Conservation (phyloP, 2,888 invertebrate genomes). For the Sclerodermus sp. region DNA sequence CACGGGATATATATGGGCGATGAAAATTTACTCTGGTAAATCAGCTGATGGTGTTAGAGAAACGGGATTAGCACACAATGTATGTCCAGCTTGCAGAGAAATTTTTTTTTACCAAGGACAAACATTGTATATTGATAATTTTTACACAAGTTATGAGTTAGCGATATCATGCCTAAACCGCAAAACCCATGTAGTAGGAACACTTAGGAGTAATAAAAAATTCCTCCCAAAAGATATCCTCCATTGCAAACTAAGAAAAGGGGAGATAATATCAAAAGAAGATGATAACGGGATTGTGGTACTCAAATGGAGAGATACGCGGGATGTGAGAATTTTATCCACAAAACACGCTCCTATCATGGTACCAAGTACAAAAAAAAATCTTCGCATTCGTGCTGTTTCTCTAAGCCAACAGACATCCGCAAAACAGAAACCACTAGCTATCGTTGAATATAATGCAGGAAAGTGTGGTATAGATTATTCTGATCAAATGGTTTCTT, state of each 20-base stretch:
- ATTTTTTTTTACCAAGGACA: slow-evolving; percentile 10
- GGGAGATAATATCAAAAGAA: slow-evolving; percentile 35
- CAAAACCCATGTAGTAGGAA: slow-evolving; percentile 33
- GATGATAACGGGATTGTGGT: slow-evolving; percentile 41
- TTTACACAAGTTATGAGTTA: slow-evolving; percentile 31
- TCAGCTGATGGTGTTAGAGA: slow-evolving; percentile 10
- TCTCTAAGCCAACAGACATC: slow-evolving; percentile 10
- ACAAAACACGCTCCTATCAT: slow-evolving; percentile 41
- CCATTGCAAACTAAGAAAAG: slow-evolving; percentile 25
- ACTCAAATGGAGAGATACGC: slow-evolving; percentile 41
- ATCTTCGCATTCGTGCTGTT: slow-evolving; percentile 12
- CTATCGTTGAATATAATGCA: slow-evolving; percentile 9
- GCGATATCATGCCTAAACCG: slow-evolving; percentile 11
- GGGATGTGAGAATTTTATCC: slow-evolving; percentile 40
- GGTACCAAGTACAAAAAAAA: slow-evolving; percentile 13
- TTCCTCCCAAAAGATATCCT: slow-evolving; percentile 28
- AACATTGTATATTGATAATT: slow-evolving; percentile 17
- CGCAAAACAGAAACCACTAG: slow-evolving; percentile 12
- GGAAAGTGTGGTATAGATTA: slow-evolving; percentile 13
- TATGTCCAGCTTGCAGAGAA: slow-evolving; percentile 12
- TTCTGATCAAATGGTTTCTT: slow-evolving; percentile 14
- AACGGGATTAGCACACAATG: slow-evolving; percentile 13
- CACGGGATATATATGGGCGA: slow-evolving; percentile 22
- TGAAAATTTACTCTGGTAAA: slow-evolving; percentile 25
- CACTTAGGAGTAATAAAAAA: slow-evolving; percentile 29